Evolutionary conservation across 2,113 vertebrate genomes (phyloP).

Genomic region (Oncorhynchus keta): DNA sequence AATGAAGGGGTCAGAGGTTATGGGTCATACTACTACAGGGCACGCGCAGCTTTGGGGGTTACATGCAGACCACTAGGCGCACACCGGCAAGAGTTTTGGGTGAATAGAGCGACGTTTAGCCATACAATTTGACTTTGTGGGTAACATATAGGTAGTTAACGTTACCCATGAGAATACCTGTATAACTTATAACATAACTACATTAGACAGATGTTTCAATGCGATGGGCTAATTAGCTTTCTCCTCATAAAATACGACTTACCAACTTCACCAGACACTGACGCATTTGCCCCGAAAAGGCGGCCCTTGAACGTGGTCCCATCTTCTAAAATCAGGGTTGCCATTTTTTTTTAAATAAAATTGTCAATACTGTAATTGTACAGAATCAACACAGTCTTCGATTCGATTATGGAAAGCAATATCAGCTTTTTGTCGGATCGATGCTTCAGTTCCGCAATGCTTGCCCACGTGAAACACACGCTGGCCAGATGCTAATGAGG

Average conservation of each 20-base stretch:
- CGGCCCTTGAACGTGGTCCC: constrained; percentile 80
- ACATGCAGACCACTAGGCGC: no score
- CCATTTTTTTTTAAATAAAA: constrained; percentile 57
- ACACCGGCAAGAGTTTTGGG: background rate
- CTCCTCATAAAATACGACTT: constrained; percentile 43
- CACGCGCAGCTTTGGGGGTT: background rate
- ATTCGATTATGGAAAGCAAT: background rate
- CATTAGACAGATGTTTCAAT: no score
- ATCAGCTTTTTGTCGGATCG: background rate
- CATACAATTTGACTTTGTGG: no score
- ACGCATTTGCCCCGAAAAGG: constrained; percentile 79
- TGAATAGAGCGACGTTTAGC: no score
- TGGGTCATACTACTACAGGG: no score
- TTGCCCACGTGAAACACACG: constrained; percentile 55
- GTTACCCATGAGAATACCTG: no score
- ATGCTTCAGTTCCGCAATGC: background rate
- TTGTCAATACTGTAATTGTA: background rate
- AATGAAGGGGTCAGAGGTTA: no score
- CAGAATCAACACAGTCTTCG: background rate
- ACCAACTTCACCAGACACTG: constrained; percentile 90
- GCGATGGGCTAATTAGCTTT: no score
- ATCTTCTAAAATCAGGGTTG: constrained; percentile 82
- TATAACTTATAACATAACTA: no score
- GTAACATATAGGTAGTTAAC: no score
- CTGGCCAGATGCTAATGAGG: background rate